A percentile compares a stretch with the other conserved stretches of the same genome.
Conservation (phyloP, 64 coral and sea anemone genomes). For the Acropora yongei region DNA sequence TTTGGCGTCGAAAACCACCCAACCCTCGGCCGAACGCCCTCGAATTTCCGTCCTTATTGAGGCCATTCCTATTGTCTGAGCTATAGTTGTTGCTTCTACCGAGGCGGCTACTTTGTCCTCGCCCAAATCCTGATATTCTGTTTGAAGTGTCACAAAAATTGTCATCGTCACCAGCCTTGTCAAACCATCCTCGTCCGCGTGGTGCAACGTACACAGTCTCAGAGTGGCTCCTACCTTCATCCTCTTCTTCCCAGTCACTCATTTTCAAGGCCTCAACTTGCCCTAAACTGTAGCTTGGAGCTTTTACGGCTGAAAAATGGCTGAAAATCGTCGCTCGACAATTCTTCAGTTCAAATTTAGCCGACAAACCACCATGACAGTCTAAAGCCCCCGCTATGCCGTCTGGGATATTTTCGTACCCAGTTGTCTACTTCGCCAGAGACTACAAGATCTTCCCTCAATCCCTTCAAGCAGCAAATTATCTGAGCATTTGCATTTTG, state of each 20-base stretch:
- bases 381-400: background rate
- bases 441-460: too few relatives aligned
- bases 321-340: too few relatives aligned
- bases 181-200: slow-evolving; percentile 1
- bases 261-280: background rate
- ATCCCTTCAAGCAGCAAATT: too few relatives aligned
- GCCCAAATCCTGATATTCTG: slow-evolving; percentile 51
- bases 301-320: background rate
- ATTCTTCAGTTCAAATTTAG: background rate
- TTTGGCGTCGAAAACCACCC: background rate
- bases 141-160: background rate
- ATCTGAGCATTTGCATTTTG: too few relatives aligned
- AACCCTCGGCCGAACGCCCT: slow-evolving; percentile 11
- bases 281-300: background rate
- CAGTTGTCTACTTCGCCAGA: background rate
- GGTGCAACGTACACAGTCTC: background rate
- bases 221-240: background rate
- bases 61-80: slow-evolving; percentile 13
- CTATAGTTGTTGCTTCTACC: slow-evolving; percentile 12
- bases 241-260: slow-evolving; percentile 67
- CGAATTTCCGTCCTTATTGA: background rate
- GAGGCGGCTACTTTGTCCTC: slow-evolving; percentile 15
- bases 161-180: background rate
- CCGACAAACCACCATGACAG: slow-evolving; percentile 23
- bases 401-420: background rate